Percentiles rank a stretch among this genome's conserved stretches.
phyloP scores from a whole-genome alignment of 37 sponge, comb jelly and placozoan genomes.

The Cliona cf. orientalis region DNA sequence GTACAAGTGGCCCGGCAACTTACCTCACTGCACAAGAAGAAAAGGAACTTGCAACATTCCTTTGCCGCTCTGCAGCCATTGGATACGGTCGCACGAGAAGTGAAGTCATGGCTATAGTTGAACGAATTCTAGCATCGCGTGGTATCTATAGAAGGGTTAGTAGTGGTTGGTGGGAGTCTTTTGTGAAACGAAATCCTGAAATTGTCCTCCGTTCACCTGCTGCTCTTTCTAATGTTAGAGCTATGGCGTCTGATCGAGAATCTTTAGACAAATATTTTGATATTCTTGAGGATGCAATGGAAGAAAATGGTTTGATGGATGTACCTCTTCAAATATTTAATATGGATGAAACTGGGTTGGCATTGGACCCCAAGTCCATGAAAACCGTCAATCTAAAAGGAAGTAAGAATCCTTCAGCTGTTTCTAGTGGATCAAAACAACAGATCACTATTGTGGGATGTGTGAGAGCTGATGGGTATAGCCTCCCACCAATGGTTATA shows the following conservation, averaged over 20 bases:
- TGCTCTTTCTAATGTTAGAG: constrained; percentile 5
- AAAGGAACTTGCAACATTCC: too few relatives aligned
- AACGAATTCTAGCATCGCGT: too few relatives aligned
- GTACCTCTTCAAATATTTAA: constrained; percentile 25
- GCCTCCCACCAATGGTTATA: constrained; percentile 60
- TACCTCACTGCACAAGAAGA: too few relatives aligned
- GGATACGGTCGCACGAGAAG: too few relatives aligned
- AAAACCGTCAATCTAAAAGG: constrained; percentile 8
- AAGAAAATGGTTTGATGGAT: constrained; percentile 30
- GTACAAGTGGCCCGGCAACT: too few relatives aligned
- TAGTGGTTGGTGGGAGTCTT: constrained; percentile 52
- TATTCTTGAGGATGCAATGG: constrained; percentile 2
- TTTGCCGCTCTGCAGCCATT: too few relatives aligned
- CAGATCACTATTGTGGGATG: constrained; percentile 67
- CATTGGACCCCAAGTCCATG: background rate
- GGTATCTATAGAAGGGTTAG: constrained; percentile 12
- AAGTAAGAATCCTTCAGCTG: background rate
- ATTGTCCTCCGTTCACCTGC: constrained; percentile 1
- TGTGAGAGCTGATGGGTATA: constrained; percentile 41
- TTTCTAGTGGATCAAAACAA: constrained; percentile 23
- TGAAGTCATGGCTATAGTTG: too few relatives aligned
- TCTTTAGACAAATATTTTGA: constrained; percentile 24
- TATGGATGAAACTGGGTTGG: constrained; percentile 51
- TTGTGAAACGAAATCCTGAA: constrained; percentile 5
- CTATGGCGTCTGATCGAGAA: background rate